phyloP scores from a whole-genome alignment of 2,888 invertebrate genomes.

The Andrena marginata region DNA sequence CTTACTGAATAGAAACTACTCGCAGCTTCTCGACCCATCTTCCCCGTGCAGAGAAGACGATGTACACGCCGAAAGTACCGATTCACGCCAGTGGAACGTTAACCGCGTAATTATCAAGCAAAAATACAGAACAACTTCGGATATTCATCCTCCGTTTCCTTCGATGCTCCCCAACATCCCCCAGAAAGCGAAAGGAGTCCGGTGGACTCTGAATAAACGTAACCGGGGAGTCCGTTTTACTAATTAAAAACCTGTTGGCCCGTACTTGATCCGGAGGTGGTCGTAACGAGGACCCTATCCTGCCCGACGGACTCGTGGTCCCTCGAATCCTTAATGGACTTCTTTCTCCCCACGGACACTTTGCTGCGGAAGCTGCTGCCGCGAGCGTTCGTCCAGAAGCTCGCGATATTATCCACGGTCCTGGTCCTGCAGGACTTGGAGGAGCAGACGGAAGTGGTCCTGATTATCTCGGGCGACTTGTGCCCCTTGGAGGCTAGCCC shows the following conservation, averaged over 20 bases:
- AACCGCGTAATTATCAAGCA: too few species aligned
- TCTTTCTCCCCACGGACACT: constrained; percentile 67
- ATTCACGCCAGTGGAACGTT: too few species aligned
- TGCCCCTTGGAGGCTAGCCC: neutral
- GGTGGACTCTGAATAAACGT: neutral
- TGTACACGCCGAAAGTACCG: too few species aligned
- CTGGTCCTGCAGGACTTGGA: constrained; percentile 66
- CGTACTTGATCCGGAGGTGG: constrained; percentile 78
- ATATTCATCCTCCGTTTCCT: neutral
- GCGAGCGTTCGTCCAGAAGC: constrained; percentile 72
- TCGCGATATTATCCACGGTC: constrained; percentile 76
- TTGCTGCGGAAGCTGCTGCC: constrained; percentile 74
- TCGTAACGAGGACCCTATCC: constrained; percentile 62
- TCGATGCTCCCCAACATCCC: neutral
- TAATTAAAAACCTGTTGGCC: constrained; percentile 39
- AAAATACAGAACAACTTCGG: too few species aligned
- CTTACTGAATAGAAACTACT: too few species aligned
- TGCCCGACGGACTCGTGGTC: constrained; percentile 65
- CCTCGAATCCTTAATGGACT: constrained; percentile 69
- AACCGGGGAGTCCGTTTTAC: neutral
- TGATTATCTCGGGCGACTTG: constrained; percentile 31
- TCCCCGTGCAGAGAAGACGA: too few species aligned
- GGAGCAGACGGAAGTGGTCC: constrained; percentile 50
- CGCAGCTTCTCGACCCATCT: too few species aligned
- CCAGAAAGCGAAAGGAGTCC: neutral